Evolutionary conservation across 2,797 vertebrate genomes (phyloP).

Genomic region (Pseudochromis fuscus): DNA sequence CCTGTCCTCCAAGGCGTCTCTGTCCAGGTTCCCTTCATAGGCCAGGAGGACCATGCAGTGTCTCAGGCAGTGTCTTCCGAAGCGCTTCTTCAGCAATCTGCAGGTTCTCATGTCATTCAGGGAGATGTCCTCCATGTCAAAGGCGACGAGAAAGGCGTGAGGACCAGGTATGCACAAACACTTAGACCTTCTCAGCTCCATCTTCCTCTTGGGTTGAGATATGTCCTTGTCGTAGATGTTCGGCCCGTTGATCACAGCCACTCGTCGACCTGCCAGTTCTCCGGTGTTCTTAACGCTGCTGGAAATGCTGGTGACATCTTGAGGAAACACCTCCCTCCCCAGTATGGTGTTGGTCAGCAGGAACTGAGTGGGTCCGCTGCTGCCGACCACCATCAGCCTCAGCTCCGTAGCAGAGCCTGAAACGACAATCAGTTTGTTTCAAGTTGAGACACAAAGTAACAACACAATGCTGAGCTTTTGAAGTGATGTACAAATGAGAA

Average conservation of each 20-base stretch:
- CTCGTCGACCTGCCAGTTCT: slow-evolving; percentile 75
- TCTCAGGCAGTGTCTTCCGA: slow-evolving; percentile 74
- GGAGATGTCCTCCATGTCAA: slow-evolving; percentile 83
- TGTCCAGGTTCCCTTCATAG: slow-evolving; percentile 70
- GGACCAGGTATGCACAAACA: slow-evolving; percentile 84
- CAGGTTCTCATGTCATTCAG: slow-evolving; percentile 73
- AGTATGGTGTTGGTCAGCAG: slow-evolving; percentile 81
- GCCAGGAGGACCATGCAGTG: slow-evolving; percentile 81
- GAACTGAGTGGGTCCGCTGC: slow-evolving; percentile 81
- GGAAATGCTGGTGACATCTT: slow-evolving; percentile 67
- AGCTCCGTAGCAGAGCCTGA: slow-evolving; percentile 74
- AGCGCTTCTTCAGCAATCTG: slow-evolving; percentile 75
- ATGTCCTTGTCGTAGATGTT: slow-evolving; percentile 82
- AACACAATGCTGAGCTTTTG: no score
- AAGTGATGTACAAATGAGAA: no score
- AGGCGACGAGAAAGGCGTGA: slow-evolving; percentile 83
- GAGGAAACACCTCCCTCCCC: slow-evolving; percentile 75
- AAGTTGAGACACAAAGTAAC: background rate
- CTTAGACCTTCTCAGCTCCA: slow-evolving; percentile 81
- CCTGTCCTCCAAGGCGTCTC: slow-evolving; percentile 57
- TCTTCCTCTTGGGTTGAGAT: slow-evolving; percentile 74
- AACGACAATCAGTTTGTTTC: slow-evolving; percentile 9
- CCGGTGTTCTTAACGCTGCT: slow-evolving; percentile 74
- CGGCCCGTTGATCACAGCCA: slow-evolving; percentile 80
- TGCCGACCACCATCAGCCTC: slow-evolving; percentile 82